Base-by-base conservation (phyloP, 2,113 vertebrate genomes). In the Taurulus bubalis region DNA sequence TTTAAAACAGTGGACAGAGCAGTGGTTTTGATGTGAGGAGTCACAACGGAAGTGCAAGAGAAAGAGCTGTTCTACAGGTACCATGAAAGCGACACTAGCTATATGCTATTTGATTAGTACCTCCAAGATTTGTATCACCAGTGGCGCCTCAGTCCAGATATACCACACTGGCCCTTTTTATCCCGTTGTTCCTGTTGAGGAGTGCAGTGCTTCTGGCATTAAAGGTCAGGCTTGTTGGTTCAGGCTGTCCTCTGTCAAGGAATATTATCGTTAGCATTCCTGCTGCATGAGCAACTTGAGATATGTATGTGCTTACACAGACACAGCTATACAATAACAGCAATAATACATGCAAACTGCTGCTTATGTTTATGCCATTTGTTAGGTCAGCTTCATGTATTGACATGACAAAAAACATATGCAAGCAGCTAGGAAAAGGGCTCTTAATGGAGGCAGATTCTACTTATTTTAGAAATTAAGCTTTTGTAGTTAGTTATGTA, bases 161-260 rank as follows among this genome's bases (percentile, higher is more conserved):
- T 34, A 62, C 18, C 73, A 79, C 47, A n/a, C 78, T 65, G 83
- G 64, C n/a, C 30, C 77, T 66, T 80, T 71, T 18, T 53, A 71
- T 83, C 55, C 20, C 66, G 67, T 75, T 64, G 75, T 74, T 64
- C 38, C 63, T 80, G 77, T 42, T 62, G 42, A 76, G 72, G 76
- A 87, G 62, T 72, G 71, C 80, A 88, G 77, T 34, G 60, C 77
- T 84, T 84, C 82, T 82, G 84, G 82, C 84, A 80, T 84, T 89
- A 88, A 89, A 88, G 90, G 90, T 92, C 92, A 85, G 34, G 24
- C 73, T 80, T 79, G 71, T 87, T 87, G 77, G 67, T 79, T 85
- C 79, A 85, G 77, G 75, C 66, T 49, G 12, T 69, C 66, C 84
- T 81, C 71, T 91, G 85, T 93, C 92, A 90, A 80, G 79, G 70